phyloP scores from a whole-genome alignment of 2,113 vertebrate genomes.

The Sminthopsis crassicaudata region DNA sequence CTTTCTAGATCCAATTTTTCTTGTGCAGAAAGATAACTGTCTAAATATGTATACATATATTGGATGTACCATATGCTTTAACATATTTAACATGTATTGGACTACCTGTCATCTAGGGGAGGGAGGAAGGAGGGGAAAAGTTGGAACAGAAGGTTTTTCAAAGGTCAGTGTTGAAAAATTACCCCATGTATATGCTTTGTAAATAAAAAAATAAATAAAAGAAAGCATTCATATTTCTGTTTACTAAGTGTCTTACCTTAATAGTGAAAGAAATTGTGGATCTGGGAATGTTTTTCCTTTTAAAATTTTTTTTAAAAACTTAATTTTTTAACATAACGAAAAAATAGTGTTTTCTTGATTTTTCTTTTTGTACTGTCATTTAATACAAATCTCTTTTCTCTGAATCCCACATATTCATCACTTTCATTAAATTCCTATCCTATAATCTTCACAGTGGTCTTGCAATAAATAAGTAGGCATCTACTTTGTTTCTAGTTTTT shows the following conservation, averaged over 20 bases:
- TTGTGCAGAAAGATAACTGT: too few species aligned
- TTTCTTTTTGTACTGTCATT: not conserved
- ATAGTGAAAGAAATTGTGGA: not conserved
- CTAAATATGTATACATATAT: too few species aligned
- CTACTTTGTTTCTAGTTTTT: not conserved
- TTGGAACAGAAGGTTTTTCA: too few species aligned
- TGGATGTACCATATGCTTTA: too few species aligned
- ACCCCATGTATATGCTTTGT: too few species aligned
- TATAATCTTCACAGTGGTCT: not conserved
- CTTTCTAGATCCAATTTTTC: too few species aligned
- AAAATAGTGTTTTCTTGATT: not conserved
- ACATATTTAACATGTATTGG: too few species aligned
- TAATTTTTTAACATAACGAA: not conserved
- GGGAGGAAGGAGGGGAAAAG: too few species aligned
- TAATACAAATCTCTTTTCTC: not conserved
- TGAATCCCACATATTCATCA: not conserved
- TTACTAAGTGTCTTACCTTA: not conserved
- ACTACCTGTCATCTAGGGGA: too few species aligned
- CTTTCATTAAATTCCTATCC: not conserved
- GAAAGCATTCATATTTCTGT: not conserved
- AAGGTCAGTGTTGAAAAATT: too few species aligned
- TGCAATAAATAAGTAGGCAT: not conserved
- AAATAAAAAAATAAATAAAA: not conserved
- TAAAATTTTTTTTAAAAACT: not conserved
- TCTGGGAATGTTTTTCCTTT: not conserved